Percentiles rank a stretch among this genome's conserved stretches.
These are phyloP conservation scores for Thymallus thymallus DNA, from an alignment of 2,113 vertebrate genomes.

Conservation along the genomic window DNA sequence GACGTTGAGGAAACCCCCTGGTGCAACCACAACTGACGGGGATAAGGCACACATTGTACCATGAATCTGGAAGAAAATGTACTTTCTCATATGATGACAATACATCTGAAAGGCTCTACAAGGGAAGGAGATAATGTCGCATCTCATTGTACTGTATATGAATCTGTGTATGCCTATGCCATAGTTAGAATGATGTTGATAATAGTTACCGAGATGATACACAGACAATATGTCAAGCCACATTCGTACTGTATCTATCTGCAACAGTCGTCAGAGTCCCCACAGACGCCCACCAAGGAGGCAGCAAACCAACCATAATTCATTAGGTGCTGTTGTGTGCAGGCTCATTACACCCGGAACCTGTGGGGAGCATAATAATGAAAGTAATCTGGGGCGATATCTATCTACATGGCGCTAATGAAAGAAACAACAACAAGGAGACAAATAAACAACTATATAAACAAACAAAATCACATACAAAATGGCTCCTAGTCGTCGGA, in stretches of 20 bases:
- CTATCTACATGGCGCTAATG: too few species aligned
- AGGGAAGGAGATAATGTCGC: too few species aligned
- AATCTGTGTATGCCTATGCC: too few species aligned
- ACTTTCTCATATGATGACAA: too few species aligned
- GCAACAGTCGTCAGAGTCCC: conserved; percentile 10
- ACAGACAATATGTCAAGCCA: conserved; percentile 14
- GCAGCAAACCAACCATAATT: conserved; percentile 26
- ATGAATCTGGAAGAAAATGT: too few species aligned
- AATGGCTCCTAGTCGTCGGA: background rate
- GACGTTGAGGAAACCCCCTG: background rate
- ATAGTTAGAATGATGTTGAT: too few species aligned
- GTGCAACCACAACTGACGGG: too few species aligned
- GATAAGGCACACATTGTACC: too few species aligned
- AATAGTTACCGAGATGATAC: conserved; percentile 14
- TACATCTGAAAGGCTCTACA: too few species aligned
- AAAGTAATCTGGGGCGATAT: conserved; percentile 3
- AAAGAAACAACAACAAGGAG: too few species aligned
- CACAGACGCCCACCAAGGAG: conserved; percentile 19
- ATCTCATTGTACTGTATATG: too few species aligned
- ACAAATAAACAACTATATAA: conserved; percentile 2
- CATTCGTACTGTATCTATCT: background rate
- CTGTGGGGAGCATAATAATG: conserved; percentile 21
- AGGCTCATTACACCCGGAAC: conserved; percentile 36
- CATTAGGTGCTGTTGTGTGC: conserved; percentile 41
- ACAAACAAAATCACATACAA: conserved; percentile 33